Evolutionary conservation across 2,113 vertebrate species (phyloP).

Genomic region (Todiramphus saurophagus): DNA sequence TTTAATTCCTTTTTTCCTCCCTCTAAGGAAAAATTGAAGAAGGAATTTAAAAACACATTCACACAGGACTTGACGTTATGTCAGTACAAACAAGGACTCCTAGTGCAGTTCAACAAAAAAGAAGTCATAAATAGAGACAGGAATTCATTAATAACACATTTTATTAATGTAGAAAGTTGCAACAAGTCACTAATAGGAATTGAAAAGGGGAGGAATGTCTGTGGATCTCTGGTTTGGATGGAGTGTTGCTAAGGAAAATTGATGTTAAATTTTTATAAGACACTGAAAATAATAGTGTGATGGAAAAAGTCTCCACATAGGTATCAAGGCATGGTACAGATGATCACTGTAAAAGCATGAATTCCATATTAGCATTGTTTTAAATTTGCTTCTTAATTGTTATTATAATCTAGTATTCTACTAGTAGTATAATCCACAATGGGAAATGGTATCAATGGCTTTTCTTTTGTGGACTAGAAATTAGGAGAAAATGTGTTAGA

Average conservation of each 20-base stretch:
- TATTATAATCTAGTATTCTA: background rate
- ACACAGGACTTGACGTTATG: background rate
- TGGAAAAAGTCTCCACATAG: background rate
- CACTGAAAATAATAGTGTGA: background rate
- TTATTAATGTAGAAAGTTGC: background rate
- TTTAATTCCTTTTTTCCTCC: too few species aligned
- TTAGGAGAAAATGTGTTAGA: background rate
- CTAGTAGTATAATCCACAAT: background rate
- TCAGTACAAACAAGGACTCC: background rate
- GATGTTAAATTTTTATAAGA: background rate
- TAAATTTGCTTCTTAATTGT: background rate
- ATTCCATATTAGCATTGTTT: background rate
- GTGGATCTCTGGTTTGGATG: background rate
- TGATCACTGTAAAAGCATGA: background rate
- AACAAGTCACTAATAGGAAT: background rate
- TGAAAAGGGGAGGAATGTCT: background rate
- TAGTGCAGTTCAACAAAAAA: background rate
- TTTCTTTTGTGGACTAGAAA: background rate
- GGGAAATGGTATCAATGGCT: background rate
- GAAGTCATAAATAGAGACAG: background rate
- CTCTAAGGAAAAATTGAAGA: background rate
- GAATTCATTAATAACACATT: background rate
- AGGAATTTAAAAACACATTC: background rate
- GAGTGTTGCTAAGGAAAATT: background rate
- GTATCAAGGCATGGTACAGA: background rate